phyloP scores from a whole-genome alignment of 1,140 invertebrate species.

The Zaprionus camerounensis region DNA sequence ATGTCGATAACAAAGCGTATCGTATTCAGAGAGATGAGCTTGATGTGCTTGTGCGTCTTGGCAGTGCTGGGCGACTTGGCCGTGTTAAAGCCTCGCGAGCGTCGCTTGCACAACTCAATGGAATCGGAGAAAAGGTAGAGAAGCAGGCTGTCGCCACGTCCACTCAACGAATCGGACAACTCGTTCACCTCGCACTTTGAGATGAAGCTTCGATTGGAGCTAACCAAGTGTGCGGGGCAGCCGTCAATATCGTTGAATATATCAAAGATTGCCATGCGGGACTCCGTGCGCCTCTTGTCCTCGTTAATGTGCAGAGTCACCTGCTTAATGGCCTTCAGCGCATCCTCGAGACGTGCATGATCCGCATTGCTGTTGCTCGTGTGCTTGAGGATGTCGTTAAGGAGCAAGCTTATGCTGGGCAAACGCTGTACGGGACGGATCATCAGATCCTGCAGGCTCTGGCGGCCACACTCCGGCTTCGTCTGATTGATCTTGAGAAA shows the following conservation, averaged over 20 bases:
- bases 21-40: slow-evolving; percentile 93
- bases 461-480: slow-evolving; percentile 96
- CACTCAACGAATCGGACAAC: slow-evolving; percentile 92
- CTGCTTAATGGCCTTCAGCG: slow-evolving; percentile 94
- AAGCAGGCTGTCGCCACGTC: slow-evolving; percentile 93
- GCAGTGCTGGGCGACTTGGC: slow-evolving; percentile 88
- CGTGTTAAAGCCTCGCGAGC: slow-evolving; percentile 90
- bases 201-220: slow-evolving; percentile 95
- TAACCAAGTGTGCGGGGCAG: slow-evolving; percentile 95
- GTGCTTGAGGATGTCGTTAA: slow-evolving; percentile 97
- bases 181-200: slow-evolving; percentile 95
- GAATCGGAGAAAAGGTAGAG: slow-evolving; percentile 97
- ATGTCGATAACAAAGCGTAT: slow-evolving; percentile 95
- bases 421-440: slow-evolving; percentile 98
- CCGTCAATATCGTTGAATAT: slow-evolving; percentile 99
- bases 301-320: slow-evolving; percentile 98
- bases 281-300: slow-evolving; percentile 97
- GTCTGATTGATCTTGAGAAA: slow-evolving; percentile 98
- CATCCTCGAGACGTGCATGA: slow-evolving; percentile 92
- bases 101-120: slow-evolving; percentile 95
- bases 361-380: slow-evolving; percentile 94
- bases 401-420: slow-evolving; percentile 96
- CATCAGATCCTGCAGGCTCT: slow-evolving; percentile 96
- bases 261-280: slow-evolving; percentile 97
- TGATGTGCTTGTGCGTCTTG: slow-evolving; percentile 96